Conservation (phyloP, 1,140 invertebrate genomes). For the Eupristina koningsbergeri region DNA sequence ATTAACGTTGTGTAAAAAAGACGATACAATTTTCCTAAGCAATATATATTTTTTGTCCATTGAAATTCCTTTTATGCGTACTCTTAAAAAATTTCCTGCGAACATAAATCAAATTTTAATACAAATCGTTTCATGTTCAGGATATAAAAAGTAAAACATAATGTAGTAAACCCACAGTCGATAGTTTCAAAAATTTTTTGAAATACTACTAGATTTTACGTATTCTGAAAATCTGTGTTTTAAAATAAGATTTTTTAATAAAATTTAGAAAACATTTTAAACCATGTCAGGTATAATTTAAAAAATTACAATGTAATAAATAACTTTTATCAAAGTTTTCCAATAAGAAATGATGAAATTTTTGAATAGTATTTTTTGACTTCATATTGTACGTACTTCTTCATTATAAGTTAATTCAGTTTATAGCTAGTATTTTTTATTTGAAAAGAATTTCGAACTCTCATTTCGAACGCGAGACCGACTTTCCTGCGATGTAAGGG, state of each 20-base stretch:
- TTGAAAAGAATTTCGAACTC: neutral
- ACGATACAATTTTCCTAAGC: too few relatives aligned
- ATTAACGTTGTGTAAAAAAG: too few relatives aligned
- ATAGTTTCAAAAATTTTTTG: too few relatives aligned
- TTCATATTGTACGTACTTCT: neutral
- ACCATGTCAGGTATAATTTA: neutral
- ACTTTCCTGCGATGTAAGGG: too few relatives aligned
- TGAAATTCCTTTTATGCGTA: too few relatives aligned
- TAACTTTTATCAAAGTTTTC: neutral
- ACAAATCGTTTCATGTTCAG: too few relatives aligned
- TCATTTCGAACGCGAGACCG: neutral
- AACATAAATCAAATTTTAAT: too few relatives aligned
- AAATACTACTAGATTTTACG: too few relatives aligned
- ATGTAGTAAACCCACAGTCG: too few relatives aligned
- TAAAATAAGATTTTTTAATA: neutral
- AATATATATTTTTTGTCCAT: too few relatives aligned
- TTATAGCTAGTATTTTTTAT: neutral
- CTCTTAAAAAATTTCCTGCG: too few relatives aligned
- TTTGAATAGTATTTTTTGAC: neutral
- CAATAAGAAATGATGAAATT: neutral
- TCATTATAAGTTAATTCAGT: slow-evolving; percentile 9
- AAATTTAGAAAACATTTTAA: neutral
- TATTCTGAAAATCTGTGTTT: neutral
- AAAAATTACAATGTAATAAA: neutral
- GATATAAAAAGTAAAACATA: too few relatives aligned